phyloP scores from a whole-genome alignment of 1,140 invertebrate genomes.

The Leptopilina boulardi region DNA sequence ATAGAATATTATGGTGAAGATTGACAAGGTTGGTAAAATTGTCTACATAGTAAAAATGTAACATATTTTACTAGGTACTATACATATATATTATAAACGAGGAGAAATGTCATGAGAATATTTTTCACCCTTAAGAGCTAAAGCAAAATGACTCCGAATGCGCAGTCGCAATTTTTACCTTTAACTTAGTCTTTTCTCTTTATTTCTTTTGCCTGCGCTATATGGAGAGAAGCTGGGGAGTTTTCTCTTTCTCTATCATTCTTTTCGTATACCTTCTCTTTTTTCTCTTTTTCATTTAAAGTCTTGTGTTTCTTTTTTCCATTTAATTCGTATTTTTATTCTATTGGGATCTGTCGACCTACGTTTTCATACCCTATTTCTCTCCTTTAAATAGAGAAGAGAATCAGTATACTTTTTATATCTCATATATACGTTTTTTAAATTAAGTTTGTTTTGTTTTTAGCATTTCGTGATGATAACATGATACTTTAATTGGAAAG shows the following conservation, averaged over 20 bases:
- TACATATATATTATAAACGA: neutral
- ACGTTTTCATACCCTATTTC: neutral
- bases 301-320: neutral
- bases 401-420: neutral
- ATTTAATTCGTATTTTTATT: slow-evolving; percentile 11
- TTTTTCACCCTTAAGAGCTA: neutral
- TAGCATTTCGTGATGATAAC: neutral
- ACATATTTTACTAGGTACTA: neutral
- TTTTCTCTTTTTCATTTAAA: neutral
- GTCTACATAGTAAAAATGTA: neutral
- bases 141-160: neutral
- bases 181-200: neutral
- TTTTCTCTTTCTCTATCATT: neutral
- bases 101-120: neutral
- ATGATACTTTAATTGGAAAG: too few relatives aligned
- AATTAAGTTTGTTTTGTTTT: neutral
- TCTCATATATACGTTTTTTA: neutral
- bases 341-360: neutral
- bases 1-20: neutral
- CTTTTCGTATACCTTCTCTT: neutral
- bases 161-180: neutral
- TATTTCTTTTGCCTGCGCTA: neutral
- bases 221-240: neutral
- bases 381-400: neutral
- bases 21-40: neutral